Base-by-base conservation (phyloP, 2,888 invertebrate species). In the Odontomyia ornata region DNA sequence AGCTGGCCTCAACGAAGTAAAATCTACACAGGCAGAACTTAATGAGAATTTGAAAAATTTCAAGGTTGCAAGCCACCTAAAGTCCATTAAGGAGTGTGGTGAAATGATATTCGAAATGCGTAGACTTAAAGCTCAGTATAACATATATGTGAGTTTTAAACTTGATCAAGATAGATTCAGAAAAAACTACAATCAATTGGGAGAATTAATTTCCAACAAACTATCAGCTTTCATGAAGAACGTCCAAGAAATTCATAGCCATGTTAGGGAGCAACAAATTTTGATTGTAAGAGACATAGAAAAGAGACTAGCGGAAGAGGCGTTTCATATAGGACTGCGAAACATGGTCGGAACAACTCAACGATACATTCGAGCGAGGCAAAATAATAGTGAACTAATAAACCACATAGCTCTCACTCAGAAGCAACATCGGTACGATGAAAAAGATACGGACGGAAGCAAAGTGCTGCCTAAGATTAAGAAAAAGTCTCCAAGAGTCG, bases 31-130 rank as follows among this genome's bases (percentile, higher is more conserved):
- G 7, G 43, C 36, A 36, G 21, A 43, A 43, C 18, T 43, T 11
- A 13, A 18, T 9, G 0, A 67, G 13, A 21, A 67, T 21, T 67
- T 67, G 18, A 13, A 43, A 0, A 43, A 18, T 43, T 67, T 36
- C 67, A 67, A 67, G 21, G 23, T 13, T 36, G 18, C 36, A 2
- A 11, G 43, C 7, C 43, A 21, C 2, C 1, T 43, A n/a, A 67
- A 67, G 43, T 30, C 43, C 36, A 18, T 18, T 21, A 13, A 18
- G 1, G 67, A 67, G 18, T 67, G 67, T 43, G 67, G 43, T 43
- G 67, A 67, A 1, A 67, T 67, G 2, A 67, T 67, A 1, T 43
- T 67, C 21, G 43, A 67, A 43, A 67, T 43, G 21, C 36, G 67
- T 7, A 3, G 21, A 43, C 23, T 67, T 7, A 36, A 43, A 43